phyloP scores from a whole-genome alignment of 1,140 invertebrate species.

The Drosophila tsacasi region DNA sequence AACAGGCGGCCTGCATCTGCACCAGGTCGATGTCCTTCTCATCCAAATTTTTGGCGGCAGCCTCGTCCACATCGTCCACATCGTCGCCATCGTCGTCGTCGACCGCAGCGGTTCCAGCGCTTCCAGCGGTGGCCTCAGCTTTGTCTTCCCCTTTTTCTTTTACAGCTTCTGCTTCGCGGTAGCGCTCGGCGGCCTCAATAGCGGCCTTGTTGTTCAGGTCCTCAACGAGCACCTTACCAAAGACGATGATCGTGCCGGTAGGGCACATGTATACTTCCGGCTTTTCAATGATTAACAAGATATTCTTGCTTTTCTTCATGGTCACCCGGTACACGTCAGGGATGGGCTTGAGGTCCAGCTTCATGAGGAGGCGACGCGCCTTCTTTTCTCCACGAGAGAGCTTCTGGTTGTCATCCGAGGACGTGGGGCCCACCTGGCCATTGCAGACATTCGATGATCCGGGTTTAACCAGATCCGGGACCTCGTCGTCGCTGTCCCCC shows the following conservation, averaged over 20 bases:
- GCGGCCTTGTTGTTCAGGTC: constrained; percentile 43
- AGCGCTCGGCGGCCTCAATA: constrained; percentile 47
- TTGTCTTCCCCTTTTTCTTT: not conserved
- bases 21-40: constrained; percentile 71
- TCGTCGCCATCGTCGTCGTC: constrained; percentile 18
- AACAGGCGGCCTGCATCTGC: constrained; percentile 57
- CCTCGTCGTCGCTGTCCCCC: constrained; percentile 20
- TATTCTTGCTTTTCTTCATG: constrained; percentile 65
- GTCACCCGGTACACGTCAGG: constrained; percentile 51
- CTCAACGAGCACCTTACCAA: constrained; percentile 56
- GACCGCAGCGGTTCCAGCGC: not conserved
- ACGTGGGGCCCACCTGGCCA: not conserved
- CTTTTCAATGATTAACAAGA: constrained; percentile 54
- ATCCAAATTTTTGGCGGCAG: constrained; percentile 14
- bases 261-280: constrained; percentile 57
- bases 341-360: constrained; percentile 57
- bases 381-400: constrained; percentile 66
- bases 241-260: constrained; percentile 43
- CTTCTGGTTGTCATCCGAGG: not conserved
- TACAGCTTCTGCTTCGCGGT: constrained; percentile 1
- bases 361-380: constrained; percentile 61
- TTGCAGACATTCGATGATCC: not conserved
- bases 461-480: constrained; percentile 7
- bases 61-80: not conserved
- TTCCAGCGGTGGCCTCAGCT: not conserved